These are phyloP conservation scores for Channa maculata DNA, from an alignment of 2,113 vertebrate species.

Conservation along the genomic window DNA sequence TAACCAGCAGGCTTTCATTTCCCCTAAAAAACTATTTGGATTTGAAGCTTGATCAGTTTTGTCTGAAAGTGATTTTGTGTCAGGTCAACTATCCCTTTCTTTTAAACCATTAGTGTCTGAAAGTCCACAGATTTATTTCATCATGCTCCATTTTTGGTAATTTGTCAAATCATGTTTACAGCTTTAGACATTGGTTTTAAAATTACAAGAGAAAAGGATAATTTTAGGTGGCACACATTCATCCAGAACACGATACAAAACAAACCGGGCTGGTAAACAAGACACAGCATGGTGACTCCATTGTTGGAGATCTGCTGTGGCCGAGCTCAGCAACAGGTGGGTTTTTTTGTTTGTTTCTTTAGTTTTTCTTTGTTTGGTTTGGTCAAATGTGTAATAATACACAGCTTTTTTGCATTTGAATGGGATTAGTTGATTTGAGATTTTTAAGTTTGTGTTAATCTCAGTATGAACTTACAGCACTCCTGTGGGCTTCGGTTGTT, in stretches of 20 bases:
- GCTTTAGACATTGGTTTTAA: too few relatives aligned
- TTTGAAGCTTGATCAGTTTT: neutral
- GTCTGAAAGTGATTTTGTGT: neutral
- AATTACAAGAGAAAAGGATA: too few relatives aligned
- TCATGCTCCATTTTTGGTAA: too few relatives aligned
- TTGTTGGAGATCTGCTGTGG: neutral
- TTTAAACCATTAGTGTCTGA: neutral
- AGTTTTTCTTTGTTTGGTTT: neutral
- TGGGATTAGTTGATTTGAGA: neutral
- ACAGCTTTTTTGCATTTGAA: neutral
- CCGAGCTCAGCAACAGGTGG: too few relatives aligned
- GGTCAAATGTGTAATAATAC: neutral
- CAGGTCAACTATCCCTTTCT: conserved; percentile 5
- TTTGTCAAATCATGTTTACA: too few relatives aligned
- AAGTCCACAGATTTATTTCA: too few relatives aligned
- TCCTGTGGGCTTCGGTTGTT: conserved; percentile 91
- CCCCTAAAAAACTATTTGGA: too few relatives aligned
- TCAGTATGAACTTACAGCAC: conserved; percentile 89
- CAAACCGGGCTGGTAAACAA: neutral
- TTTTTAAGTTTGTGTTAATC: neutral
- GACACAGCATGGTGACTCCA: neutral
- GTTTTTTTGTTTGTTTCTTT: too few relatives aligned
- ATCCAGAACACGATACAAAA: too few relatives aligned
- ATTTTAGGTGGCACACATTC: too few relatives aligned
- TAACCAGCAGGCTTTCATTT: too few relatives aligned